A percentile compares a stretch with the other conserved stretches of the same genome.
Conservation (phyloP, 2,797 vertebrate species). For the Alosa sapidissima region DNA sequence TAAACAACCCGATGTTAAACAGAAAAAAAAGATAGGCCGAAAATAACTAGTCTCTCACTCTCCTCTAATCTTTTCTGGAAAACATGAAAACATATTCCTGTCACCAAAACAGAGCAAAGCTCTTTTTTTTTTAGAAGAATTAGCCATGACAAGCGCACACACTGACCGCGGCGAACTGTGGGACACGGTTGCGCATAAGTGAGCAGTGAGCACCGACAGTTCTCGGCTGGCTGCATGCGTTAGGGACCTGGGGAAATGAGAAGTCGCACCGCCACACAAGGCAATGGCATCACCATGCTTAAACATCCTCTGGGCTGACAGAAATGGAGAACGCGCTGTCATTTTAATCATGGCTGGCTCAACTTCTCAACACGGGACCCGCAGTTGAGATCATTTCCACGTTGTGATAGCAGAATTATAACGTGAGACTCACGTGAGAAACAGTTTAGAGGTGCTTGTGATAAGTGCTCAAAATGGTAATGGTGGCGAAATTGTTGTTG, state of each 20-base stretch:
- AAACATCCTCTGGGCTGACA: neutral
- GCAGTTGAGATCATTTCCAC: neutral
- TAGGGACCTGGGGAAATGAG: neutral
- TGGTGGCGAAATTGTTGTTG: neutral
- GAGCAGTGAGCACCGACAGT: neutral
- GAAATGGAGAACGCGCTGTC: neutral
- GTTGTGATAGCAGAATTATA: neutral
- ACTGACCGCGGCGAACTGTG: neutral
- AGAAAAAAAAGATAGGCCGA: no score
- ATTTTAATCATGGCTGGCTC: neutral
- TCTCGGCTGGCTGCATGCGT: neutral
- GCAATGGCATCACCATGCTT: neutral
- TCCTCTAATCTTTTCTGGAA: neutral
- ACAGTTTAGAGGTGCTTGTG: neutral
- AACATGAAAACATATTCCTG: neutral
- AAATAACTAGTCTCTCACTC: neutral
- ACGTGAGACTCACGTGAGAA: neutral
- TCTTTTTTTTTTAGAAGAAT: neutral
- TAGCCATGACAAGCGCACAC: neutral
- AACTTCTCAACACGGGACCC: neutral
- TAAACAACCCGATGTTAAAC: neutral
- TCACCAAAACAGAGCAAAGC: neutral
- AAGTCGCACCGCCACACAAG: neutral
- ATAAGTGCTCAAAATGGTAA: neutral
- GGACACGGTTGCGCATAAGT: neutral